These are phyloP conservation scores for Megaceryle maxima DNA, from an alignment of 2,113 vertebrate species.

Conservation along the genomic window DNA sequence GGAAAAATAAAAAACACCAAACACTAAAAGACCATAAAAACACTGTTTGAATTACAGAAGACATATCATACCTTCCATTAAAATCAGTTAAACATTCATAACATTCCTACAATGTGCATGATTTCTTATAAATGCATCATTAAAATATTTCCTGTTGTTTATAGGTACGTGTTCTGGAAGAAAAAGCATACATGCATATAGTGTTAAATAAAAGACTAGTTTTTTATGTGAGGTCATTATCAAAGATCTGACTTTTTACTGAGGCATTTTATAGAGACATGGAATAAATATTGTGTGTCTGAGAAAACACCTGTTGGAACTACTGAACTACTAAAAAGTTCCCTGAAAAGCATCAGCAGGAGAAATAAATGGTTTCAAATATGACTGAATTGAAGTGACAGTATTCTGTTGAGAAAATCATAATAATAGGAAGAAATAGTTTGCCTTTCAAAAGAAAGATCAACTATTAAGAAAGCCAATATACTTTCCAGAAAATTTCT, in stretches of 20 bases:
- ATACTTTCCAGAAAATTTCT: background rate
- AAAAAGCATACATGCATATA: background rate
- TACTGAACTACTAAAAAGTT: background rate
- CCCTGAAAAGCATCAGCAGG: background rate
- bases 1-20: background rate
- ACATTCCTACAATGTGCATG: background rate
- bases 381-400: background rate
- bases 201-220: background rate
- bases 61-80: background rate
- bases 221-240: background rate
- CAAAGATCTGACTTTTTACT: background rate
- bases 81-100: background rate
- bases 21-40: background rate
- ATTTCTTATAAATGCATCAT: background rate
- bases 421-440: background rate
- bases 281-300: background rate
- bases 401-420: background rate
- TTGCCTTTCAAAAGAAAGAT: background rate
- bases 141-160: conserved; percentile 23
- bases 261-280: background rate
- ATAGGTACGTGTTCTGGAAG: background rate
- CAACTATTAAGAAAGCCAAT: background rate
- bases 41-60: background rate
- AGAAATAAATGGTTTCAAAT: background rate
- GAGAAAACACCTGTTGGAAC: background rate